Base-by-base conservation (phyloP, 1,140 invertebrate genomes). In the Psix sp. region DNA sequence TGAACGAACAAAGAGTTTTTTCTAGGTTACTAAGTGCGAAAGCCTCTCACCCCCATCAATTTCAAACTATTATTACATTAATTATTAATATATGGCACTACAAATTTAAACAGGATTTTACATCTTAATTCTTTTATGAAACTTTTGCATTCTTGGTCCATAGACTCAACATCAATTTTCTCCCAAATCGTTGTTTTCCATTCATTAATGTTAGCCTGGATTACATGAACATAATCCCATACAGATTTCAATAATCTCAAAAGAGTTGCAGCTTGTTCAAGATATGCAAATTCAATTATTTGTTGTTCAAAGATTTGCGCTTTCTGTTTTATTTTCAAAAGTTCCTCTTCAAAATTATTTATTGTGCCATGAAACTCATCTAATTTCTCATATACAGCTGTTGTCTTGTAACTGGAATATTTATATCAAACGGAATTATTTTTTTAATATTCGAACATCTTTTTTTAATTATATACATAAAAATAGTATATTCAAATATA, bases 161-260 rank as follows among this genome's bases (percentile, higher is more conserved):
- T 96, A 36, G 91, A 91, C 80, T 99, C 97, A 0, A 96, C 94
- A 78, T 98, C 95, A 48, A 98, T 95, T 77, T 95, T 94, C 79
- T 94, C 94, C 96, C 96, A 98, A 0, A 91, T 90, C 0, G 96
- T 98, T 17, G 91, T 94, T 82, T 97, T 96, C 96, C 96, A 98
- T 82, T 95, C 93, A 46, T 95, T 90, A 45, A 98, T 92, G 59
- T 91, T 94, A 0, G 92, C 93, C 76, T 90, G 89, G 2, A 98
- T 93, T 9, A 97, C 91, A 62, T 91, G 88, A 10, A 95, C 91
- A 80, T 96, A 97, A 86, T 98, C 96, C 96, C 97, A 98, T 3
- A 98, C 86, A 65, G 89, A 89, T 82, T 95, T 97, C 0, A 94
- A 80, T 76, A 95, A 86, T 71, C 91, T 92, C 4, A 98, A 82